Base-by-base conservation (phyloP, 2,113 vertebrate genomes). In the Astatotilapia flaviijosephi region DNA sequence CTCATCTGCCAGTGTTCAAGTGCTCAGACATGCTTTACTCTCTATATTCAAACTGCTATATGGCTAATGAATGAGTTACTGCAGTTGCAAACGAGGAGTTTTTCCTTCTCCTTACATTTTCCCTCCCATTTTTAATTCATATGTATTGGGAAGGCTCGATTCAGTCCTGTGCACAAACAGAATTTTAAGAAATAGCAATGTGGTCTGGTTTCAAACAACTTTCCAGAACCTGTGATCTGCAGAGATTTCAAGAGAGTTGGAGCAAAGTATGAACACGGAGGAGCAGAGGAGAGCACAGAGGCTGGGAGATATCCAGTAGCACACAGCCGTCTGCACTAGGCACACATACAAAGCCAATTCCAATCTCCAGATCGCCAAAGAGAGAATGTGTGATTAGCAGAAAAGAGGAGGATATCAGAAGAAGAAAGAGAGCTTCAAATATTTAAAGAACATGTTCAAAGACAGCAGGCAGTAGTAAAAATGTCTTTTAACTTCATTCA, bases 361-460 rank as follows among this genome's bases (percentile, higher is more conserved):
- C 88, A 80, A 87, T 77, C 83, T 86, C 75, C 33, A 23, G 33
- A 86, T 92, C 87, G 23, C 60, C 83, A 91, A 84, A 92, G 75
- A 87, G 42, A 45, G 84, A 88, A 83, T 86, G 53, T 9, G 33
- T 82, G 83, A 89, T 83, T 82, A 88, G 23, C 21, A 87, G 54
- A 56, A 79, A 87, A 47, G 2, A 54, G 5, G 53, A 82, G 19
- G 31, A 49, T 53, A 87, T 81, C 60, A 85, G 21, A 84, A 33
- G 83, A 90, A 23, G 23, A 90, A 83, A 56, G 82, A 47, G 47
- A 86, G 60, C 31, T 23, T 84, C 11, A 86, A 89, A 90, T 83
- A 83, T 87, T 85, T 86, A 88, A 84, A 86, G 73, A 86, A 84
- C 68, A 91, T 9, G 23, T 91, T 92, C 77, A 91, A 88, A 93